phyloP scores from a whole-genome alignment of 1,140 invertebrate genomes.

The Drosophila seguyi region DNA sequence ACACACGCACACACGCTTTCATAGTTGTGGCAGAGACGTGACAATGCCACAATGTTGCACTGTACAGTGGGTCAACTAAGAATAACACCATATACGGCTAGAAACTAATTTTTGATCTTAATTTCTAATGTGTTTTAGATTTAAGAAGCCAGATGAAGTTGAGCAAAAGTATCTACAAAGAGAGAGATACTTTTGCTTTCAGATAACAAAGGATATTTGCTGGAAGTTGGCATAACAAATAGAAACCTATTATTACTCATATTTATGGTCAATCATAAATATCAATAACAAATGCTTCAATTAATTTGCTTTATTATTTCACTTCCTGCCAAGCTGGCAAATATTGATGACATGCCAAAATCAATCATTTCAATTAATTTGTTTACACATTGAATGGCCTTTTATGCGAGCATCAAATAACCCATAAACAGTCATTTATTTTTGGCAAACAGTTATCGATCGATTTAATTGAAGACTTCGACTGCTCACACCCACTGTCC shows the following conservation, averaged over 20 bases:
- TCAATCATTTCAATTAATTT: constrained; percentile 35
- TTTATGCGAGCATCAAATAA: constrained; percentile 22
- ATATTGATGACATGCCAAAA: constrained; percentile 12
- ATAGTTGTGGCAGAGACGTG: constrained; percentile 43
- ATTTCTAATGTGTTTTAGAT: neutral
- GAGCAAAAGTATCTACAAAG: neutral
- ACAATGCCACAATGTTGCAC: constrained; percentile 41
- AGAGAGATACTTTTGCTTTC: neutral
- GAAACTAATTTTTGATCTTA: too few species aligned
- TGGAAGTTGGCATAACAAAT: neutral
- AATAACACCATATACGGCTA: neutral
- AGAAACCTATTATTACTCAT: neutral
- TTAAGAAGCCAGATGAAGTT: neutral
- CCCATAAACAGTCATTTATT: constrained; percentile 22
- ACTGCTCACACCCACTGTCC: constrained; percentile 42
- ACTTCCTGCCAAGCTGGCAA: neutral
- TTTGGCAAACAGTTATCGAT: constrained; percentile 24
- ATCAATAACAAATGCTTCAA: neutral
- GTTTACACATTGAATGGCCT: constrained; percentile 18
- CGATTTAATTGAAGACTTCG: constrained; percentile 8
- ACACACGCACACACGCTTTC: constrained; percentile 57
- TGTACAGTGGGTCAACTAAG: constrained; percentile 16
- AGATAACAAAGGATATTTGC: too few species aligned
- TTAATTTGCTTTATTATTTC: constrained; percentile 23
- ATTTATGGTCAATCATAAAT: neutral